Conservation (phyloP, 2,113 vertebrate genomes). For the Phalacrocorax brasilianus region DNA sequence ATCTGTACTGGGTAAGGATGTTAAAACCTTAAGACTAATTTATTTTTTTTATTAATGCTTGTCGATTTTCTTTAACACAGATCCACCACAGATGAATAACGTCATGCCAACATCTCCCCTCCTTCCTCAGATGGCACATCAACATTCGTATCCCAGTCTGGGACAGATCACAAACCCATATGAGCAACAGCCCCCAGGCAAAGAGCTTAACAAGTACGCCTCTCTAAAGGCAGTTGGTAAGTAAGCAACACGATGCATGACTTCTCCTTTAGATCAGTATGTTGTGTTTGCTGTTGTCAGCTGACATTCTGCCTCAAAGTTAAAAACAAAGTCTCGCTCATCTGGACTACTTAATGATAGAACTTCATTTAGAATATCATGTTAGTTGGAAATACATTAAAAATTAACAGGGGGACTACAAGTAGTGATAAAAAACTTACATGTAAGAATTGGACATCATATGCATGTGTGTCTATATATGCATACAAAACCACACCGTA, state of each 20-base stretch:
- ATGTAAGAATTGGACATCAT: background rate
- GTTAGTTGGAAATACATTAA: background rate
- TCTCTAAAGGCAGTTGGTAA: slow-evolving; percentile 97
- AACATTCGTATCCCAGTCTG: slow-evolving; percentile 89
- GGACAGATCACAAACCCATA: slow-evolving; percentile 93
- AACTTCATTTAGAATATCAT: background rate
- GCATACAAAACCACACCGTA: background rate
- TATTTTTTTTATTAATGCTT: background rate
- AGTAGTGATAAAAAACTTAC: background rate
- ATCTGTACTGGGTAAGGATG: background rate
- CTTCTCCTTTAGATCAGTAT: background rate
- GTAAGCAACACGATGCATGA: background rate
- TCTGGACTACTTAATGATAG: background rate
- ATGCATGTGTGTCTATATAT: background rate
- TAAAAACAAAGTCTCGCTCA: background rate
- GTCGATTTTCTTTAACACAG: slow-evolving; percentile 66
- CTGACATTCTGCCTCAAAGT: background rate
- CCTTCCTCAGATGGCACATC: slow-evolving; percentile 87
- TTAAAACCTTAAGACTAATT: background rate
- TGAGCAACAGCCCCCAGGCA: slow-evolving; percentile 89
- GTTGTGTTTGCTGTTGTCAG: background rate
- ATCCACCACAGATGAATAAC: slow-evolving; percentile 90
- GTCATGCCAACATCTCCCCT: slow-evolving; percentile 81
- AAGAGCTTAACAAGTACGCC: slow-evolving; percentile 96
- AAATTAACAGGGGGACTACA: background rate